These are phyloP conservation scores for Champsocephalus esox DNA, from an alignment of 2,797 vertebrate species.

Conservation along the genomic window DNA sequence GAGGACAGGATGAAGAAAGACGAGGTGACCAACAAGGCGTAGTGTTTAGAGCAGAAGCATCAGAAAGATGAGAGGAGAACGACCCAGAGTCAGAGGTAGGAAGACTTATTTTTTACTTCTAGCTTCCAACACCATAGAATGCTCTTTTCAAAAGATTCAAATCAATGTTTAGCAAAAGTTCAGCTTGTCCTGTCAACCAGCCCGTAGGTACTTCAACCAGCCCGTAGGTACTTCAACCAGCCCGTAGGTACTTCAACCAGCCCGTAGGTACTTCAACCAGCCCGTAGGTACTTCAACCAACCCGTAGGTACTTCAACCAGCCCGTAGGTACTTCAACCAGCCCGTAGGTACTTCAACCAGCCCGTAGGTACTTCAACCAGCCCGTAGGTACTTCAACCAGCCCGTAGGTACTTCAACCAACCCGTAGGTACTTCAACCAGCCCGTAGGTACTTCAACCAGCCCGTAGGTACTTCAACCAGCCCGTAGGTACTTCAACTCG, in stretches of 20 bases:
- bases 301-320: too few relatives aligned
- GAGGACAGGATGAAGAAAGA: conserved; percentile 23
- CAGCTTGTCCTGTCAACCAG: neutral
- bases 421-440: too few relatives aligned
- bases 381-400: too few relatives aligned
- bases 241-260: too few relatives aligned
- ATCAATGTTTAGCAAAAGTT: too few relatives aligned
- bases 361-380: too few relatives aligned
- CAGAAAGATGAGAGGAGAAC: neutral
- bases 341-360: neutral
- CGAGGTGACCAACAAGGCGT: neutral
- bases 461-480: neutral
- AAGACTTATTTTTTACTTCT: neutral
- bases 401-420: neutral
- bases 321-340: neutral
- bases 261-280: neutral
- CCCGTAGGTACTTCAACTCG: too few relatives aligned
- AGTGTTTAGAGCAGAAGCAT: conserved; percentile 15
- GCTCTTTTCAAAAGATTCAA: neutral
- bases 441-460: neutral
- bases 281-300: too few relatives aligned
- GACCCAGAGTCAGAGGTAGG: conserved; percentile 13
- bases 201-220: too few relatives aligned
- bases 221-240: too few relatives aligned
- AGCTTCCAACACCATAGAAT: neutral